Evolutionary conservation across 2,113 vertebrate species (phyloP).

Genomic region (Hiodon alosoides): DNA sequence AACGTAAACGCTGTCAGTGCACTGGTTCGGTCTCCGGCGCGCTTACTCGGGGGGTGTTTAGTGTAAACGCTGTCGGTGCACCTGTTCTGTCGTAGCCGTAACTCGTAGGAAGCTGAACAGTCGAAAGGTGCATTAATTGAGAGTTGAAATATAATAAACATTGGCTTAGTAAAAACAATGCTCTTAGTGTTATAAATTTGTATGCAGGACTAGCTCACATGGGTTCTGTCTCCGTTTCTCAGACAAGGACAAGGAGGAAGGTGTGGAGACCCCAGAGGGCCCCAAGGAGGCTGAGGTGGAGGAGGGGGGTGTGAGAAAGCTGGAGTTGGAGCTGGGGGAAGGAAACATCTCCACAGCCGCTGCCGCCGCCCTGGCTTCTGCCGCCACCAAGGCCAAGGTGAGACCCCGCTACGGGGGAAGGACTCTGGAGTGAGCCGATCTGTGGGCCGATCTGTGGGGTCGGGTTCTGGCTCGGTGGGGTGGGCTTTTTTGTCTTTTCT

Average conservation of each 20-base stretch:
- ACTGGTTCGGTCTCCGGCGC: too few relatives aligned
- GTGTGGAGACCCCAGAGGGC: constrained; percentile 64
- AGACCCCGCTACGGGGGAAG: constrained; percentile 22
- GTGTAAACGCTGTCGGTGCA: not conserved
- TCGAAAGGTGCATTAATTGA: too few relatives aligned
- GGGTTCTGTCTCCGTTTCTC: constrained; percentile 18
- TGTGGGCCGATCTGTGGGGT: not conserved
- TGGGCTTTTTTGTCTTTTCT: not conserved
- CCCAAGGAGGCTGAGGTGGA: constrained; percentile 72
- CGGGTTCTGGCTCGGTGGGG: too few relatives aligned
- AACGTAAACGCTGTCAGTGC: not conserved
- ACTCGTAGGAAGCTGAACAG: too few relatives aligned
- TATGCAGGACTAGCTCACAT: not conserved
- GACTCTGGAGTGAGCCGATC: not conserved
- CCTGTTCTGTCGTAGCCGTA: not conserved
- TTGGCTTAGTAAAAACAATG: too few relatives aligned
- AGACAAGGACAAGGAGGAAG: constrained; percentile 73
- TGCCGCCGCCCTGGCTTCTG: constrained; percentile 86
- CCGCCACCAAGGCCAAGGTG: constrained; percentile 97
- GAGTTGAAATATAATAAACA: too few relatives aligned
- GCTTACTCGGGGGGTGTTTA: too few relatives aligned
- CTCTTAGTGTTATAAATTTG: not conserved
- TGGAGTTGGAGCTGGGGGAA: constrained; percentile 83
- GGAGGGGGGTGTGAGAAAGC: constrained; percentile 63
- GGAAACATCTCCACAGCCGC: constrained; percentile 85